Evolutionary conservation across 2,113 vertebrate genomes (phyloP), one percentile per base, ranked within the genome.

Genomic region (Leptobrachium leishanense): DNA sequence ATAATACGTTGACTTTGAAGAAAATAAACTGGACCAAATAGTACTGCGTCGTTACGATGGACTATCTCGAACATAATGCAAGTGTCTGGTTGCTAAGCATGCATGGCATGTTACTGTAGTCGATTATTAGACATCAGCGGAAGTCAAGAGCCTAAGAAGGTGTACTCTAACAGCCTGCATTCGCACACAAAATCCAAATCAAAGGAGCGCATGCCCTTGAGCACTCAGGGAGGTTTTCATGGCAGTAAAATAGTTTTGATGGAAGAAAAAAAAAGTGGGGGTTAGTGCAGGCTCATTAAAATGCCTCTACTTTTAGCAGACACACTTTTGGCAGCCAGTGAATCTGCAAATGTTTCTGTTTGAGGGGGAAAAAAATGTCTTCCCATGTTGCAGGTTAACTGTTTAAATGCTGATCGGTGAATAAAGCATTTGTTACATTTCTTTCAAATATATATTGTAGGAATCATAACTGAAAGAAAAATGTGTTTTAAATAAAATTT

Each of bases 201-300:
- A 77, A 77, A 77, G 75, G 42, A 71, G 69, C 76, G 59, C 68
- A 77, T 70, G 67, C 76, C 76, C 75, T 70, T 77, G 67, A 70
- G 68, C 67, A 69, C 67, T 43, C 43, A 63, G 67, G 76, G 76
- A 77, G 76, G 76, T 70, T 62, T 70, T 77, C 76, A 70, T 50
- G 43, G 67, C 76, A 77, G 55, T 71, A 77, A 77, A 77, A 77
- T 63, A 77, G 67, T 70, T 70, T 77, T 46, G 43, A 77, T n/a
- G 67, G 76, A 63, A 63, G 76, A 64, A 64, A 2, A 64, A 64
- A 64, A 31, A 31, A 31, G 20, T 31, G 31, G 2, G 6, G 46
- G 76, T 77, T 77, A 40, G 67, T 63, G 69, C 62, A 70, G 67
- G 67, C 67, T 70, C 76, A 77, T 77, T 77, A 77, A 77, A 77